Evolutionary conservation across 2,113 vertebrate genomes (phyloP).

Genomic region (Alexandromys fortis): DNA sequence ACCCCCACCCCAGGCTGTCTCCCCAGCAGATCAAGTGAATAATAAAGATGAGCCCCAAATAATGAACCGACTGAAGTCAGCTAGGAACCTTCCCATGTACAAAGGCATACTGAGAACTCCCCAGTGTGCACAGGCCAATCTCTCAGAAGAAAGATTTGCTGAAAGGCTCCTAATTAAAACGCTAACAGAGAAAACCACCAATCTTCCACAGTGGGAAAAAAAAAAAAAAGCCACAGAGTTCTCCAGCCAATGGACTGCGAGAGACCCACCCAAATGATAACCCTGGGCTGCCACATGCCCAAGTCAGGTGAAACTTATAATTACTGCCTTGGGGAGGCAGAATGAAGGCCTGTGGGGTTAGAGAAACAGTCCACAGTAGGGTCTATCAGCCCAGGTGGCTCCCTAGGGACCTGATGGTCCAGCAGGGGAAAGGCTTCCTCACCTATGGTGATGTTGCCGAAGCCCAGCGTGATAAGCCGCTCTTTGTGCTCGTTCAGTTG

Average conservation of each 20-base stretch:
- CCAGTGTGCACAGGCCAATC: background rate
- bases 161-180: constrained; percentile 4
- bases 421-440: constrained; percentile 60
- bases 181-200: background rate
- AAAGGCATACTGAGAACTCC: background rate
- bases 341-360: background rate
- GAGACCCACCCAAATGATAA: background rate
- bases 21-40: background rate
- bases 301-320: background rate
- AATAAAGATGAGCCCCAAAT: background rate
- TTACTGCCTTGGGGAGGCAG: background rate
- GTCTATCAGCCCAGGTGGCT: background rate
- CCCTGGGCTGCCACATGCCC: background rate
- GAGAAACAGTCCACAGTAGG: background rate
- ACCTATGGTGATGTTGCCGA: constrained; percentile 92
- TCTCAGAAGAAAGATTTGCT: background rate
- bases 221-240: background rate
- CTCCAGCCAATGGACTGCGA: background rate
- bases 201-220: background rate
- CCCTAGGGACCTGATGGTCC: background rate
- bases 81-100: background rate
- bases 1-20: background rate
- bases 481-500: constrained; percentile 94
- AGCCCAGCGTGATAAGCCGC: constrained; percentile 89
- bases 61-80: background rate